Evolutionary conservation across 1,140 invertebrate genomes (phyloP).

Genomic region (Bradysia coprophila): DNA sequence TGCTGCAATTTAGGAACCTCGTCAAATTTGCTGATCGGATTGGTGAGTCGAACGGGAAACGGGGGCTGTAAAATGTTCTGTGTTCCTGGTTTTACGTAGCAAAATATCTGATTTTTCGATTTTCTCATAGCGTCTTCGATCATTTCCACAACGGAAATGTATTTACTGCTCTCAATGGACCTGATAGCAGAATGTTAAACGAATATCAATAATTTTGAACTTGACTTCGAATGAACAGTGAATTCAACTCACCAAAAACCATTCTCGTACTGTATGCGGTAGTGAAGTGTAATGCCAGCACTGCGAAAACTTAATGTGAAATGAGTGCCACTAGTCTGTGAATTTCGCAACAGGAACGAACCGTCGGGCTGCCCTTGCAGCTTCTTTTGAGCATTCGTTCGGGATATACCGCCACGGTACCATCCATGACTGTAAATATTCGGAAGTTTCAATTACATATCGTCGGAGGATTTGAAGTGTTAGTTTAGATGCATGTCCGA

Average conservation of each 20-base stretch:
- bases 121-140: constrained; percentile 50
- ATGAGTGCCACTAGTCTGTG: constrained; percentile 36
- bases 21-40: constrained; percentile 55
- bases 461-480: too few species aligned
- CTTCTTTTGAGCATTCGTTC: constrained; percentile 25
- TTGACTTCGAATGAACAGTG: background rate
- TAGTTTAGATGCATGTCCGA: too few species aligned
- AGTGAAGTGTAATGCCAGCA: constrained; percentile 48
- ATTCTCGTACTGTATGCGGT: constrained; percentile 19
- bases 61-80: constrained; percentile 39
- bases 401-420: constrained; percentile 30
- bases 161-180: constrained; percentile 37
- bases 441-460: too few species aligned
- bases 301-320: constrained; percentile 56
- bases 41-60: constrained; percentile 52
- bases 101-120: constrained; percentile 49
- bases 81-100: constrained; percentile 44
- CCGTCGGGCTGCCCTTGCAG: constrained; percentile 52
- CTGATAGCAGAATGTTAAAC: background rate
- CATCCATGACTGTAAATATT: constrained; percentile 26
- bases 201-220: background rate
- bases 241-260: constrained; percentile 20
- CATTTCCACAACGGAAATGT: constrained; percentile 44
- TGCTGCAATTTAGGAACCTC: constrained; percentile 55
- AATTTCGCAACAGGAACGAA: constrained; percentile 59